phyloP scores from a whole-genome alignment of 2,888 invertebrate genomes.

The Noctua pronuba region DNA sequence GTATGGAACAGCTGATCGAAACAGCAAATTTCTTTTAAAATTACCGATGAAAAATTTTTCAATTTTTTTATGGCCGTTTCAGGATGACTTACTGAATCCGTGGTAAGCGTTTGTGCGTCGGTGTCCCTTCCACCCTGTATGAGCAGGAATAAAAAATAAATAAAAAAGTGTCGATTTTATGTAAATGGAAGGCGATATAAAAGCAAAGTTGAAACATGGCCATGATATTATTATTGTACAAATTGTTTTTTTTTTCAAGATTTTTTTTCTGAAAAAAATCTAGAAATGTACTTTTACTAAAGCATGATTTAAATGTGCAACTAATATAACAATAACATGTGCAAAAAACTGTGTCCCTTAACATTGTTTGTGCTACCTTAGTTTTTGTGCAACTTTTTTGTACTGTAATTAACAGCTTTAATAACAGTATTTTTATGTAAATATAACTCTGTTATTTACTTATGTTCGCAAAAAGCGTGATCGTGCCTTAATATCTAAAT shows the following conservation, averaged over 20 bases:
- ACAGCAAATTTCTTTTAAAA: too few relatives aligned
- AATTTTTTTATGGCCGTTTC: too few relatives aligned
- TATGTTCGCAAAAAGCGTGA: neutral
- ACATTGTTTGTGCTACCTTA: slow-evolving; percentile 21
- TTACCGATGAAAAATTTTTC: too few relatives aligned
- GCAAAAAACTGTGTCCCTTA: neutral
- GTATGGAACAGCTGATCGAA: too few relatives aligned
- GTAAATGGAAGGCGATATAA: too few relatives aligned
- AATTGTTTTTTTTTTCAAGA: neutral
- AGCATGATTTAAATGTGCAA: slow-evolving; percentile 36
- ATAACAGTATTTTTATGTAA: slow-evolving; percentile 5
- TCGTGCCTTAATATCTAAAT: neutral
- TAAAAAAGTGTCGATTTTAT: too few relatives aligned
- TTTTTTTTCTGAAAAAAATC: neutral
- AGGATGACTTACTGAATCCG: too few relatives aligned
- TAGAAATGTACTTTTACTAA: neutral
- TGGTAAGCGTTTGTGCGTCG: too few relatives aligned
- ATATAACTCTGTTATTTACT: neutral
- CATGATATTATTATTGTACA: neutral
- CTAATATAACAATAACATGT: too few relatives aligned
- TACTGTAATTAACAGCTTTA: slow-evolving; percentile 20
- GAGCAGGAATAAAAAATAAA: too few relatives aligned
- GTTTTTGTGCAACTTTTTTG: slow-evolving; percentile 10
- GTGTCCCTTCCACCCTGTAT: too few relatives aligned
- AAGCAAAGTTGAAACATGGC: slow-evolving; percentile 32